A percentile compares a stretch with the other conserved stretches of the same genome.
Evolutionary conservation across 2,113 vertebrate species (phyloP).

Genomic region (Gavia stellata): DNA sequence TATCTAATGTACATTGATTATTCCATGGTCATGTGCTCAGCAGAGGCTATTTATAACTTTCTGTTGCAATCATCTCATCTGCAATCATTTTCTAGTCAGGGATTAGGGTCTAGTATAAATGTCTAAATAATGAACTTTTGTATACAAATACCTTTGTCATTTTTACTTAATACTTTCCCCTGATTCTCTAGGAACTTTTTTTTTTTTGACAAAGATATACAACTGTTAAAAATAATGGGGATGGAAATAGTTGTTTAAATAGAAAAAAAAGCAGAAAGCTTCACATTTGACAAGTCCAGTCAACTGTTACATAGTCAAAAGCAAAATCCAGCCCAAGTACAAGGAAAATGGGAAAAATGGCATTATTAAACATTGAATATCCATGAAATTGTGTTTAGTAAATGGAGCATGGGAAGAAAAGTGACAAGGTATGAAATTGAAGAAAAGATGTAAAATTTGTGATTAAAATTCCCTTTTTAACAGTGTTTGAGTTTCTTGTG

Average conservation of each 20-base stretch:
- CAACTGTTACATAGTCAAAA: neutral
- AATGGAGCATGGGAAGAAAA: neutral
- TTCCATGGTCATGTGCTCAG: neutral
- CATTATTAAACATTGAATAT: neutral
- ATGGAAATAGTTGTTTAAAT: neutral
- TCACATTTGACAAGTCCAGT: neutral
- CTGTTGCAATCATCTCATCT: neutral
- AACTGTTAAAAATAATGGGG: neutral
- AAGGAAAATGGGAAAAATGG: neutral
- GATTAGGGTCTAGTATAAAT: neutral
- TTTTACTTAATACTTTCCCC: neutral
- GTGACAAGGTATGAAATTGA: neutral
- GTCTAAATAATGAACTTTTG: neutral
- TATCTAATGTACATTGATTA: neutral
- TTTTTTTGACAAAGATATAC: neutral
- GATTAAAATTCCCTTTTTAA: slow-evolving; percentile 12
- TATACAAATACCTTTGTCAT: neutral
- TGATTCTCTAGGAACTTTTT: neutral
- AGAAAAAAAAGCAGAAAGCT: neutral
- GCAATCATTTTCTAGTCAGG: neutral
- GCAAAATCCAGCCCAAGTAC: neutral
- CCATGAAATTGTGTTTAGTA: neutral
- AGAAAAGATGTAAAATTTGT: neutral
- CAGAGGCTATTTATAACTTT: neutral
- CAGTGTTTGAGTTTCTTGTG: neutral